phyloP scores from a whole-genome alignment of 2,888 invertebrate genomes.

The Andrena dorsata region DNA sequence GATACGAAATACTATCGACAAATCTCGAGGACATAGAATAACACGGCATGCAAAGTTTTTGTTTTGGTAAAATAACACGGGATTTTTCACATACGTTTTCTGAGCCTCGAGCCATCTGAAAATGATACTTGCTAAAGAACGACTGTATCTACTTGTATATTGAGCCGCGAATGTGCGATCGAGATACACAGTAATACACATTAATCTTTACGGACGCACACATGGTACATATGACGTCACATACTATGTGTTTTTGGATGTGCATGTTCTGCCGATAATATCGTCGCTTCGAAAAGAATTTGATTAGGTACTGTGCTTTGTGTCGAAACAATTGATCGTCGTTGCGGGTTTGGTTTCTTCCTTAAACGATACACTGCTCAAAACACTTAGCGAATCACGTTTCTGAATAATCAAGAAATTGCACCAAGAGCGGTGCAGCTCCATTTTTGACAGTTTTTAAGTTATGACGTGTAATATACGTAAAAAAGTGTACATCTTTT shows the following conservation, averaged over 20 bases:
- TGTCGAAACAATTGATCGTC: not conserved
- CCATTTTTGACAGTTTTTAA: not conserved
- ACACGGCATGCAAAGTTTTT: constrained; percentile 62
- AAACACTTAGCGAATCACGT: constrained; percentile 4
- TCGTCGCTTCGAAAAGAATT: constrained; percentile 27
- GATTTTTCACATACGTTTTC: constrained; percentile 83
- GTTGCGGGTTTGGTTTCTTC: not conserved
- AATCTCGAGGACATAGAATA: constrained; percentile 26
- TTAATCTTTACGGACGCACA: constrained; percentile 39
- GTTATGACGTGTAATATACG: too few species aligned
- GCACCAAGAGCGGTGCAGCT: not conserved
- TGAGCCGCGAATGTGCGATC: constrained; percentile 57
- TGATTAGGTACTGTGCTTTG: not conserved
- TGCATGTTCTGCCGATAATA: constrained; percentile 14
- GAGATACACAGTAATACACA: constrained; percentile 43
- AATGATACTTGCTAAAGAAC: constrained; percentile 79
- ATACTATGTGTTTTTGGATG: constrained; percentile 19
- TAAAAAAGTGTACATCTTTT: too few species aligned
- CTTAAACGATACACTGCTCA: not conserved
- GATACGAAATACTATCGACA: not conserved
- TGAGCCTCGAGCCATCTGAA: constrained; percentile 84
- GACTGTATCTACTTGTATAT: constrained; percentile 65
- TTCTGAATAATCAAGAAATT: not conserved
- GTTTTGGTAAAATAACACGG: constrained; percentile 50
- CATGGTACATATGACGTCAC: not conserved